Conservation (phyloP, 2,113 vertebrate species). For the Oryzias melastigma region DNA sequence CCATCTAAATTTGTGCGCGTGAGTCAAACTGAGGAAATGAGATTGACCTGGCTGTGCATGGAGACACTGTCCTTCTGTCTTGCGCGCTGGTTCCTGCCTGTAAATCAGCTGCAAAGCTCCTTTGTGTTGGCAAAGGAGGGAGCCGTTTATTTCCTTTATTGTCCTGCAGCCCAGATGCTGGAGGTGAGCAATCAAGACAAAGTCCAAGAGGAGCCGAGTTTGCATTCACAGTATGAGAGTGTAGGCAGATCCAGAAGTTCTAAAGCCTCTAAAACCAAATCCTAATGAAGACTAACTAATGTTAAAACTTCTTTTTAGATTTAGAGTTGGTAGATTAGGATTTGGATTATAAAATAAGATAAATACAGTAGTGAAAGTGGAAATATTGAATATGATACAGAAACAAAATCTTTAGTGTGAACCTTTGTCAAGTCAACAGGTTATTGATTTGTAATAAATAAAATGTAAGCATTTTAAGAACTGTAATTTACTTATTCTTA, state of each 20-base stretch:
- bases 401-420: too few species aligned
- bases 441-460: not conserved
- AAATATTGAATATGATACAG: too few species aligned
- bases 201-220: slow-evolving; percentile 11
- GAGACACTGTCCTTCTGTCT: slow-evolving; percentile 35
- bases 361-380: too few species aligned
- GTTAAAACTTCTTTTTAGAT: too few species aligned
- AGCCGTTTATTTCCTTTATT: slow-evolving; percentile 69
- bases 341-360: not conserved
- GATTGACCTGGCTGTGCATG: slow-evolving; percentile 53
- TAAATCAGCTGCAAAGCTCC: slow-evolving; percentile 69
- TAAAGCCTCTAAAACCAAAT: too few species aligned
- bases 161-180: slow-evolving; percentile 43
- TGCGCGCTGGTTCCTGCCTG: slow-evolving; percentile 21
- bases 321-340: too few species aligned
- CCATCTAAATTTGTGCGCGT: slow-evolving; percentile 7
- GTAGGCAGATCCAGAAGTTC: too few species aligned
- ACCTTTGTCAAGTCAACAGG: too few species aligned
- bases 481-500: not conserved
- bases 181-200: slow-evolving; percentile 51
- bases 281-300: too few species aligned
- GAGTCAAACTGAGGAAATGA: slow-evolving; percentile 41
- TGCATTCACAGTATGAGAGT: not conserved
- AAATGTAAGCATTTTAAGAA: not conserved
- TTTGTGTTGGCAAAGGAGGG: slow-evolving; percentile 44